These are phyloP conservation scores for Pristiophorus japonicus DNA, from an alignment of 2,113 vertebrate species.

Conservation along the genomic window DNA sequence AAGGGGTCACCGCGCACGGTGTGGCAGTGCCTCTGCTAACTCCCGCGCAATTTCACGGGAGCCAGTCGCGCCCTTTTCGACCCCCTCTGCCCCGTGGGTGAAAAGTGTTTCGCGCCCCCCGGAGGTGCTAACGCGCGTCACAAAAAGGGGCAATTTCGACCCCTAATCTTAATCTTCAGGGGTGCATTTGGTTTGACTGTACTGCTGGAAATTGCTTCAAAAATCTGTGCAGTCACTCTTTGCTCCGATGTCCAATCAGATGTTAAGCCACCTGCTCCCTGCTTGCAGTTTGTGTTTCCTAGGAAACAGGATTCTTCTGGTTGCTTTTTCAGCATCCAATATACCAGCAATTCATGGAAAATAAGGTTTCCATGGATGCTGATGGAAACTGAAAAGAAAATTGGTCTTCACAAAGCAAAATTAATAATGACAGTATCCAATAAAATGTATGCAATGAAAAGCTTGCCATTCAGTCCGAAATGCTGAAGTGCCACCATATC, in stretches of 20 bases:
- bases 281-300: slow-evolving; percentile 44
- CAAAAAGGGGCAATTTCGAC: no score
- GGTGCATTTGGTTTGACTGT: background rate
- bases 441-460: background rate
- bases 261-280: slow-evolving; percentile 42
- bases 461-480: background rate
- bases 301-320: slow-evolving; percentile 49
- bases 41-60: no score
- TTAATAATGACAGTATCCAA: slow-evolving; percentile 16
- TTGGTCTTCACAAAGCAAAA: slow-evolving; percentile 8
- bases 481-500: background rate
- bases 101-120: no score
- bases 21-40: no score
- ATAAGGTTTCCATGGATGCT: slow-evolving; percentile 36
- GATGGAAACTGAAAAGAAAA: slow-evolving; percentile 37
- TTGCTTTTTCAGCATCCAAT: slow-evolving; percentile 39
- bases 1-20: no score
- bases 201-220: background rate
- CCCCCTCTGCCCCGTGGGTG: no score
- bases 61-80: no score
- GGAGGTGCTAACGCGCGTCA: no score
- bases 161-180: background rate
- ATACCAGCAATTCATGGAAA: slow-evolving; percentile 16
- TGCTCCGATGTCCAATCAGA: background rate
- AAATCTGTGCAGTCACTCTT: background rate